These are phyloP conservation scores for Apamea epomidion DNA, from an alignment of 2,888 invertebrate genomes.

Conservation along the genomic window DNA sequence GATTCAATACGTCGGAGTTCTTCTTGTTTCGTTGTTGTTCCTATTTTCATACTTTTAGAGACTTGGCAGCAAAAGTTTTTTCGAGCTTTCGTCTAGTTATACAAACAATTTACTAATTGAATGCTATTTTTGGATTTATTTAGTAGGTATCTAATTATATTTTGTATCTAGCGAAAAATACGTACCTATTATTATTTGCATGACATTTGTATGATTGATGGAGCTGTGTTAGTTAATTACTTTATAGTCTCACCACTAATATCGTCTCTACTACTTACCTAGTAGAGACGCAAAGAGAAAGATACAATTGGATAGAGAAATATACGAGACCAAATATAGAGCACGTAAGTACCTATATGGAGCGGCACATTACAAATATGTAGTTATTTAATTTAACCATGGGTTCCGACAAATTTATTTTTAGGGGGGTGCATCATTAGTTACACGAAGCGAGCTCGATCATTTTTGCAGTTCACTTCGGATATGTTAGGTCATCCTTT, in stretches of 20 bases:
- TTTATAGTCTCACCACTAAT: not conserved
- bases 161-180: not conserved
- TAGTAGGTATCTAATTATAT: not conserved
- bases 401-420: too few species aligned
- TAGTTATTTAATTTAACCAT: too few species aligned
- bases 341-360: not conserved
- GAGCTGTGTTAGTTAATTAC: not conserved
- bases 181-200: not conserved
- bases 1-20: constrained; percentile 14
- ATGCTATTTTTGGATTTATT: not conserved
- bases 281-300: too few species aligned
- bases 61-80: not conserved
- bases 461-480: too few species aligned
- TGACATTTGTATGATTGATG: not conserved
- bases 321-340: not conserved
- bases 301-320: not conserved
- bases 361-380: not conserved
- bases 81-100: not conserved
- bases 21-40: constrained; percentile 16
- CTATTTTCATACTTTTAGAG: not conserved
- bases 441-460: too few species aligned
- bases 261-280: too few species aligned
- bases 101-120: not conserved
- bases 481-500: too few species aligned
- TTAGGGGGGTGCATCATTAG: too few species aligned